phyloP scores from a whole-genome alignment of 2,888 invertebrate species.

The Doris montereyensis region DNA sequence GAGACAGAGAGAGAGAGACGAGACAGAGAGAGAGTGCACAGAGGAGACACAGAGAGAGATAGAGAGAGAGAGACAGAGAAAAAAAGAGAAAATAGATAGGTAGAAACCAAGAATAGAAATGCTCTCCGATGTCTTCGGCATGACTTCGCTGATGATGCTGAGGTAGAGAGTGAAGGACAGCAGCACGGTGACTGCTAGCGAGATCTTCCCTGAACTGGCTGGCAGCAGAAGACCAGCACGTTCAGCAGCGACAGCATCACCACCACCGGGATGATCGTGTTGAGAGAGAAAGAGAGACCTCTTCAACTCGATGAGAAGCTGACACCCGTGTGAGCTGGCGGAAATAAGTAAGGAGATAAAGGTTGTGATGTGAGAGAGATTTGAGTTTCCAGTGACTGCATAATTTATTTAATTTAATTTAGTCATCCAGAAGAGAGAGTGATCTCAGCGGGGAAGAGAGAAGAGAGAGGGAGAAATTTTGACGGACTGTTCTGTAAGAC shows the following conservation, averaged over 20 bases:
- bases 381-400: too few species aligned
- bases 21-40: too few species aligned
- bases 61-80: not conserved
- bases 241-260: conserved; percentile 56
- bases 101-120: conserved; percentile 56
- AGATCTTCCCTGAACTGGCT: conserved; percentile 56
- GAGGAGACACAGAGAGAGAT: not conserved
- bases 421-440: too few species aligned
- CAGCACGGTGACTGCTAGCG: conserved; percentile 57
- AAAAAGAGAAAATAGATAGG: conserved; percentile 55
- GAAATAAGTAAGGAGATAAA: too few species aligned
- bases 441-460: too few species aligned
- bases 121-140: conserved; percentile 59
- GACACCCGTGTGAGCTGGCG: conserved; percentile 49
- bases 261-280: conserved; percentile 56
- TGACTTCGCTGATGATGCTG: conserved; percentile 57
- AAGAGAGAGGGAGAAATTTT: too few species aligned
- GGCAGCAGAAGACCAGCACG: conserved; percentile 57
- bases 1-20: conserved; percentile 24
- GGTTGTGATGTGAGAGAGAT: too few species aligned
- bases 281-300: conserved; percentile 54
- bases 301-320: conserved; percentile 50
- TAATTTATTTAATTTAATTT: too few species aligned
- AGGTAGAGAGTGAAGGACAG: conserved; percentile 58
- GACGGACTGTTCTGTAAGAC: too few species aligned